Evolutionary conservation across 2,888 invertebrate genomes (phyloP).

Genomic region (Clostera curtula): DNA sequence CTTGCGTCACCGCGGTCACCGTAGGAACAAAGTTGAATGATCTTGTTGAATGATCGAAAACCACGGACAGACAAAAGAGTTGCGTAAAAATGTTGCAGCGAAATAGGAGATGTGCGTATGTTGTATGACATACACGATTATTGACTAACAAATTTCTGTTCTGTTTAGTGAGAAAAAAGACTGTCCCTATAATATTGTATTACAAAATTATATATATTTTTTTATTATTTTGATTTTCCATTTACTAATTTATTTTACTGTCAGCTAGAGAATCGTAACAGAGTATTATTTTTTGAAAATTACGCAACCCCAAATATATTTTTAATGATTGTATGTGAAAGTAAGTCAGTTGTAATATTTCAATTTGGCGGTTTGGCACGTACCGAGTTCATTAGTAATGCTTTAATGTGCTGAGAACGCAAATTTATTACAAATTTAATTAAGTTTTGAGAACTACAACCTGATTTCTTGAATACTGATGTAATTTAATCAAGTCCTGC

Average conservation of each 20-base stretch:
- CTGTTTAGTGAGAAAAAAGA: no score
- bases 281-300: no score
- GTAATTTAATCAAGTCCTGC: no score
- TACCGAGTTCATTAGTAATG: slow-evolving; percentile 25
- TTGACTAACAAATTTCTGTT: no score
- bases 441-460: no score
- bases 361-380: slow-evolving; percentile 24
- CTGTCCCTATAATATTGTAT: no score
- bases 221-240: no score
- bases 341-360: slow-evolving; percentile 19
- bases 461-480: no score
- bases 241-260: no score
- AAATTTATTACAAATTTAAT: no score
- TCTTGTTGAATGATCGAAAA: slow-evolving; percentile 20
- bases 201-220: no score
- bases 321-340: slow-evolving; percentile 25
- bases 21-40: slow-evolving; percentile 22
- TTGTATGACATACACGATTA: slow-evolving; percentile 30
- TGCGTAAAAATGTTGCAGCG: slow-evolving; percentile 28
- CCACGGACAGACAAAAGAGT: slow-evolving; percentile 27
- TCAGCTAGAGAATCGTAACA: no score
- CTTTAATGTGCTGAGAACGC: slow-evolving; percentile 33
- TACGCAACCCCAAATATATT: slow-evolving; percentile 13
- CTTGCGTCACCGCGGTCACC: slow-evolving; percentile 25
- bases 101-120: slow-evolving; percentile 34